Evolutionary conservation across 2,113 vertebrate genomes (phyloP).

Genomic region (Picathartes gymnocephalus): DNA sequence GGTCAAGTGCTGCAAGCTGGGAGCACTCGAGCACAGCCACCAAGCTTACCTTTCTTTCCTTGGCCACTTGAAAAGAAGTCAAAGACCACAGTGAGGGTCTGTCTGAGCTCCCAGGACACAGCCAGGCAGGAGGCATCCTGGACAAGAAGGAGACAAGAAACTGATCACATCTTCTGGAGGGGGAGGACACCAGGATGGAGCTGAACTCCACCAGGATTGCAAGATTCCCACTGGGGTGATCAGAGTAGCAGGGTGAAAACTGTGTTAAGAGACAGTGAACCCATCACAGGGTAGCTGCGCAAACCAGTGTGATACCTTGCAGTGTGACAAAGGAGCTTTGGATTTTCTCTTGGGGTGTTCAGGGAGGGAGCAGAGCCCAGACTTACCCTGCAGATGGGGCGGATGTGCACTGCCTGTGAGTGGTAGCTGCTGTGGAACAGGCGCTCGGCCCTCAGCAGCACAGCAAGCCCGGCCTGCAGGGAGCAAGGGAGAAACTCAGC

Average conservation of each 20-base stretch:
- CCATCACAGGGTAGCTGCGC: not conserved
- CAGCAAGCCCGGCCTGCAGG: constrained; percentile 88
- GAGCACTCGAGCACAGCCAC: accelerated
- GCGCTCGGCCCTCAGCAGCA: constrained; percentile 92
- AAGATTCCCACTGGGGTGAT: not conserved
- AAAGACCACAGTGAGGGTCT: constrained; percentile 91
- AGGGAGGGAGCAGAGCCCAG: not conserved
- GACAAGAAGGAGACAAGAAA: not conserved
- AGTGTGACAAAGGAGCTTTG: not conserved
- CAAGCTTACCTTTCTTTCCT: constrained; percentile 82
- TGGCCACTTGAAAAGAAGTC: constrained; percentile 85
- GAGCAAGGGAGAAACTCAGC: not conserved
- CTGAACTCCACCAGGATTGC: not conserved
- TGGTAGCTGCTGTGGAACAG: constrained; percentile 97
- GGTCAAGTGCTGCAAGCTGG: not conserved
- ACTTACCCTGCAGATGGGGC: constrained; percentile 86
- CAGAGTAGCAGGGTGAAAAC: not conserved
- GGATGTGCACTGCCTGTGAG: constrained; percentile 93
- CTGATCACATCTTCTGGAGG: not conserved
- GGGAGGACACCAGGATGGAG: not conserved
- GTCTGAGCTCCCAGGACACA: constrained; percentile 92
- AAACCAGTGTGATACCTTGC: not conserved
- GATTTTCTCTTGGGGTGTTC: not conserved
- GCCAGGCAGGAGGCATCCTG: constrained; percentile 81
- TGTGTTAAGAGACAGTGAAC: not conserved